Base-by-base conservation (phyloP, 2,113 vertebrate species). In the Lichenostomus cassidix region DNA sequence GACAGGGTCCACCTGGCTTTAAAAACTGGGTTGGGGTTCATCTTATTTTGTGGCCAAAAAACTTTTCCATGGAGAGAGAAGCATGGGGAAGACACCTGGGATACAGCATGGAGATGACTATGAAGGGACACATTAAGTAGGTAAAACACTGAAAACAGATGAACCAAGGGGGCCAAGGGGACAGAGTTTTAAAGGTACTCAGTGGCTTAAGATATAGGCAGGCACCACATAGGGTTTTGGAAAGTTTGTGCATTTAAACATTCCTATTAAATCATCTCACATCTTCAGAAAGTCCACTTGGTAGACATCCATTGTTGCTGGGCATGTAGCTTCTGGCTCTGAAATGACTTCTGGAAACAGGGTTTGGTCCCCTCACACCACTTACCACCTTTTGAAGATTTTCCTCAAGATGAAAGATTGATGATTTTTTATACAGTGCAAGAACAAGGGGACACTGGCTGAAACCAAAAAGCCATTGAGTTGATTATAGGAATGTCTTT, bases 101-200 rank as follows among this genome's bases (percentile, higher is more conserved):
- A 56, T 23, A n/a, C 37, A 62, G 31, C 31, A 65, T 2, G 22
- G 37, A 87, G 28, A 41, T 35, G 22, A 58, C 33, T 41, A 69
- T 0, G 0, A 77, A 74, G 68, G 25, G 41, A 83, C 21, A 37
- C 0, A 0, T 9, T 9, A 88, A 37, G 21, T 8, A 70, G 33
- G 18, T 55, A 62, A 39, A 90, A 53, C 52, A 59, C 8, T 59
- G 52, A 89, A 79, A 90, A 64, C 4, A 68, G 19, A 52, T 4
- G 2, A 81, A 70, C 17, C 27, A 55, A 50, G 7, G 5, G 33
- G 21, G 7, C 7, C 27, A 58, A 81, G 15, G 7, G 13, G 10
- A 3, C n/a, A 76, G 27, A 29, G 49, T 73, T 89, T 60, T 46
- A 80, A 78, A 90, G 14, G 35, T 41, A 78, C 5, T 41, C 31